Base-by-base conservation (phyloP, 2,888 invertebrate genomes). In the Eugnorisma glareosa region DNA sequence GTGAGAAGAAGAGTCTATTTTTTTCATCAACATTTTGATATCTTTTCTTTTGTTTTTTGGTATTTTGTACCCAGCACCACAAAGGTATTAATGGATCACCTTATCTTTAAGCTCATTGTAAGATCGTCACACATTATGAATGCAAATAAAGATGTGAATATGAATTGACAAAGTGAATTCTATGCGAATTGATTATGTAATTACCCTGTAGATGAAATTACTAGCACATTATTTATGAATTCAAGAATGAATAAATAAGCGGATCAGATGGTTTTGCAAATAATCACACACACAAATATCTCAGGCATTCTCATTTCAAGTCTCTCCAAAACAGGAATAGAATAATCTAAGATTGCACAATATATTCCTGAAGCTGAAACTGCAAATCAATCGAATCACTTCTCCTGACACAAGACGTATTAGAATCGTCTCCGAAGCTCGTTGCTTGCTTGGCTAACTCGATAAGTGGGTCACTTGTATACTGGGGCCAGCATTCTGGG, bases 341-440 rank as follows among this genome's bases (percentile, higher is more conserved):
- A 69, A 80, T 45, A 61, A 59, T 59, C 43, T 59, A 45, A 43
- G 15, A 77, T 54, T 45, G 51, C 67, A 35, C 67, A 73, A 80
- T 70, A 75, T 64, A 73, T 68, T 75, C 43, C 31, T 72, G 31
- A 68, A 74, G 45, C 48, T 51, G 24, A 43, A 70, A 67, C 59
- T 59, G 64, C 73, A 74, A 79, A 82, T 77, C 86, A 86, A 78
- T 69, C 74, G 69, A n/a, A 63, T 71, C 82, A 77, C 64, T 69
- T 61, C 35, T 75, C 72, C 67, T 72, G 79, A 82, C 82, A 79
- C 37, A 72, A 87, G 82, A 86, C 68, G 77, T 85, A 87, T 87
- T 86, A 73, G 82, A 79, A 77, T 76, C 67, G 64, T 73, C 72
- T 82, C 24, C 67, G 57, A 59, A 77, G 43, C 76, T 71, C 75